These are phyloP conservation scores for Mesorhabditis belari DNA, from an alignment of 2,888 invertebrate genomes.

Conservation along the genomic window DNA sequence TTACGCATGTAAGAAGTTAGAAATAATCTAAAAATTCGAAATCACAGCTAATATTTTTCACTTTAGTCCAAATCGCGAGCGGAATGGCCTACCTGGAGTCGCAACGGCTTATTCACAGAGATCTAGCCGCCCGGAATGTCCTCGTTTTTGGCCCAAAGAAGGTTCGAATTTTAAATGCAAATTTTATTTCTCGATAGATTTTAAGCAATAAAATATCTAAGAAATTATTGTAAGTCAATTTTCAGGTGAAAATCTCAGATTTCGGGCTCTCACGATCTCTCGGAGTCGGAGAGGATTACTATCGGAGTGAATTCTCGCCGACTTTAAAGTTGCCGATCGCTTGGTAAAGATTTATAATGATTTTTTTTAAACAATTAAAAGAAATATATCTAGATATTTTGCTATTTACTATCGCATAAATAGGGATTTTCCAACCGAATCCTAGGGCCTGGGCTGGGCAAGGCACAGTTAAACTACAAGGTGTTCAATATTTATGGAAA, in stretches of 20 bases:
- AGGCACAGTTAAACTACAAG: too few relatives aligned
- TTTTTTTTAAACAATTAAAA: too few relatives aligned
- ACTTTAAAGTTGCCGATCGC: constrained; percentile 94
- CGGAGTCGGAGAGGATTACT: constrained; percentile 96
- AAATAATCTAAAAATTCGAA: background rate
- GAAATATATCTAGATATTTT: too few relatives aligned
- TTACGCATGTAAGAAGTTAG: constrained; percentile 64
- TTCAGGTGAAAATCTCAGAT: constrained; percentile 83
- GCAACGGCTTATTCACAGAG: constrained; percentile 91
- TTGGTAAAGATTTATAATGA: too few relatives aligned
- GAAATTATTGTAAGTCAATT: background rate
- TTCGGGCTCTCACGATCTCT: constrained; percentile 90
- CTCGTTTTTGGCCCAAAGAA: constrained; percentile 71
- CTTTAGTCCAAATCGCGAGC: constrained; percentile 71
- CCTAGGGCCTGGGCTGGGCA: too few relatives aligned
- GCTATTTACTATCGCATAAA: too few relatives aligned
- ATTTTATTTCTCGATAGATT: background rate
- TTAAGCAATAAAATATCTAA: background rate
- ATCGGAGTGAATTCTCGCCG: constrained; percentile 94
- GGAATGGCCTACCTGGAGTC: constrained; percentile 96
- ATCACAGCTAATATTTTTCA: background rate
- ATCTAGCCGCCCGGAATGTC: constrained; percentile 93
- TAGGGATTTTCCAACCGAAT: too few relatives aligned
- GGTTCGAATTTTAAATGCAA: background rate
- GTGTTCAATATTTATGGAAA: too few relatives aligned